A percentile compares a stretch with the other conserved stretches of the same genome.
These are phyloP conservation scores for Tragelaphus buxtoni DNA, from an alignment of 2,113 vertebrate species.

Conservation along the genomic window DNA sequence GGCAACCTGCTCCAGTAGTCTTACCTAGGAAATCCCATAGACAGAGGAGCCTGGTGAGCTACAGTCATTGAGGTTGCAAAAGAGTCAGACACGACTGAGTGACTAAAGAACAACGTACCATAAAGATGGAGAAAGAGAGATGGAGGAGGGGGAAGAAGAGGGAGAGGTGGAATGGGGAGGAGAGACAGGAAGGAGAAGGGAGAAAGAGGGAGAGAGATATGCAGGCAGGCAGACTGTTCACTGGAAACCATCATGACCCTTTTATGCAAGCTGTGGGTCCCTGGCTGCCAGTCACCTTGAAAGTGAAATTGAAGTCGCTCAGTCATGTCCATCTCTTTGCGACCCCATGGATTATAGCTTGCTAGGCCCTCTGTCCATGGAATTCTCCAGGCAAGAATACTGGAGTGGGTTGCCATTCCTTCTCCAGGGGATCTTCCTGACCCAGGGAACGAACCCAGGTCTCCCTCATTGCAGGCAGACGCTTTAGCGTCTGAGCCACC, in stretches of 20 bases:
- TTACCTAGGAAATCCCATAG: neutral
- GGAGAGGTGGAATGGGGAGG: neutral
- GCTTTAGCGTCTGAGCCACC: neutral
- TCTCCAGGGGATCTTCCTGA: neutral
- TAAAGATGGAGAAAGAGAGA: neutral
- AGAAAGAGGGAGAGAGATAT: neutral
- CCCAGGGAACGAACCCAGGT: neutral
- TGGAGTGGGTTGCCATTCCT: neutral
- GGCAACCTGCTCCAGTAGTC: neutral
- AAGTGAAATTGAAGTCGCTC: neutral
- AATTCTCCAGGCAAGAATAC: neutral
- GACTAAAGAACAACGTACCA: neutral
- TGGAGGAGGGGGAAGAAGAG: neutral
- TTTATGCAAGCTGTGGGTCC: neutral
- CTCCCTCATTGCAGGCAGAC: neutral
- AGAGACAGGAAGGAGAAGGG: neutral
- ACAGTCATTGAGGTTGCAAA: neutral
- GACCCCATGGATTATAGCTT: neutral
- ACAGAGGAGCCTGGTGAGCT: neutral
- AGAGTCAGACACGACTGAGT: neutral
- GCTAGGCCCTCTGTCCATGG: neutral
- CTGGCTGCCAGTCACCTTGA: neutral
- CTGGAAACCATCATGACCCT: neutral
- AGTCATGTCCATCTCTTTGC: accelerated
- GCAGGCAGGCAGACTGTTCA: neutral